A percentile compares a stretch with the other conserved stretches of the same genome.
Evolutionary conservation across 2,888 invertebrate genomes (phyloP).

Genomic region (Bombyx huttoni): DNA sequence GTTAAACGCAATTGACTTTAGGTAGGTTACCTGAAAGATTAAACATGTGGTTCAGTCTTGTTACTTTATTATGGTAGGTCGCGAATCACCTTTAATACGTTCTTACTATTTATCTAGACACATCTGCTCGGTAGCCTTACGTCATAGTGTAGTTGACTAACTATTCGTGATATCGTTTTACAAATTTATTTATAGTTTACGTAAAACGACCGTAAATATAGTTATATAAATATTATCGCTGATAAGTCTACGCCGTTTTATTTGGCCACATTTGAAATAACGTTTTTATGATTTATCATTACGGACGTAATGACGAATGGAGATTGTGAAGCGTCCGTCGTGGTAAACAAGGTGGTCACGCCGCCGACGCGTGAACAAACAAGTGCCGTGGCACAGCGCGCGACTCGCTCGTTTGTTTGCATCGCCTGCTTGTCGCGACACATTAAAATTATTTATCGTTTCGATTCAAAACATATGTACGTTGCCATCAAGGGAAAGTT

Average conservation of each 20-base stretch:
- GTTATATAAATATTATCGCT: too few relatives aligned
- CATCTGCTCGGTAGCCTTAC: background rate
- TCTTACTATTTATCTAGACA: background rate
- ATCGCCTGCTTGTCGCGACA: slow-evolving; percentile 9
- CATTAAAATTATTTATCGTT: background rate
- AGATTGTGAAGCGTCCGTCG: slow-evolving; percentile 40
- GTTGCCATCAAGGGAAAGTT: background rate
- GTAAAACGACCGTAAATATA: too few relatives aligned
- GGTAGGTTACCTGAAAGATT: background rate
- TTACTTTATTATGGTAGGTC: background rate
- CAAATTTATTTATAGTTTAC: too few relatives aligned
- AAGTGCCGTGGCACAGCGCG: slow-evolving; percentile 34
- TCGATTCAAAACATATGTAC: background rate
- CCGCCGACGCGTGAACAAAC: slow-evolving; percentile 63
- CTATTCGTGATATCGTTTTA: too few relatives aligned
- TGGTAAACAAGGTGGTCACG: slow-evolving; percentile 64
- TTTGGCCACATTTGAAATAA: slow-evolving; percentile 1
- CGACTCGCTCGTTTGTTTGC: slow-evolving; percentile 19
- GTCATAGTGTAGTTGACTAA: background rate
- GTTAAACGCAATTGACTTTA: too few relatives aligned
- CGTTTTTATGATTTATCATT: slow-evolving; percentile 21
- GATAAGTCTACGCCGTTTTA: too few relatives aligned
- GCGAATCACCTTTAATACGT: background rate
- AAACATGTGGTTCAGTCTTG: background rate
- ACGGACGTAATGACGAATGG: slow-evolving; percentile 35